Conservation (phyloP, 2,113 vertebrate species). For the Balaeniceps rex region DNA sequence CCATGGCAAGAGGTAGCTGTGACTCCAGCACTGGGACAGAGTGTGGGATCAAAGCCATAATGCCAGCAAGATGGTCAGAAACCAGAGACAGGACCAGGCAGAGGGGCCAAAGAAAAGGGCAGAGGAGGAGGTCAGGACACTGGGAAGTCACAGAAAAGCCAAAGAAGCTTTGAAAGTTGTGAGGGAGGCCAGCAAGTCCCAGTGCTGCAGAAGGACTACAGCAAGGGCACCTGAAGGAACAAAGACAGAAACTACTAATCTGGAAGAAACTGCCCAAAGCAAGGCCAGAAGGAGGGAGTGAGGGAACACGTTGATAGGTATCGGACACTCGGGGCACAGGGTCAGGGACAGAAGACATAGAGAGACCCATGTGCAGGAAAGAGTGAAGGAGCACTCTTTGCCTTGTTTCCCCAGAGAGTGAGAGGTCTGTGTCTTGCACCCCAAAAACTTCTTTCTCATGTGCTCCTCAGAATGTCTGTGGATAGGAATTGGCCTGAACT, state of each 20-base stretch:
- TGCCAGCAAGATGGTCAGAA: background rate
- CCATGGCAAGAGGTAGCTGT: background rate
- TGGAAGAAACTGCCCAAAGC: background rate
- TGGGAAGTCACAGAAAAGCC: background rate
- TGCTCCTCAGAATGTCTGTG: background rate
- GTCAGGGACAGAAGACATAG: background rate
- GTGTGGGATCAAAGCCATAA: background rate
- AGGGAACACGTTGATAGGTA: background rate
- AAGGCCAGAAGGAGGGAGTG: background rate
- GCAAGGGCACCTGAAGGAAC: background rate
- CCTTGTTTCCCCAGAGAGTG: background rate
- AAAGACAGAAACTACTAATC: background rate
- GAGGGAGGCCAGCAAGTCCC: background rate
- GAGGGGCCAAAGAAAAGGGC: background rate
- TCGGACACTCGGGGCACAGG: rapidly evolving
- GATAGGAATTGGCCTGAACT: background rate
- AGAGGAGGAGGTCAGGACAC: background rate
- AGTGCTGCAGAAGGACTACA: background rate
- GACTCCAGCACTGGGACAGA: background rate
- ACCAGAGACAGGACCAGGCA: background rate
- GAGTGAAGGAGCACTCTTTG: background rate
- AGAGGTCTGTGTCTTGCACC: background rate
- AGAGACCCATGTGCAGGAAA: background rate
- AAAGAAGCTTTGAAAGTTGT: background rate
- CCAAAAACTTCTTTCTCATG: background rate